phyloP scores from a whole-genome alignment of 2,888 invertebrate species.

The Trissonchulus latispiculum region DNA sequence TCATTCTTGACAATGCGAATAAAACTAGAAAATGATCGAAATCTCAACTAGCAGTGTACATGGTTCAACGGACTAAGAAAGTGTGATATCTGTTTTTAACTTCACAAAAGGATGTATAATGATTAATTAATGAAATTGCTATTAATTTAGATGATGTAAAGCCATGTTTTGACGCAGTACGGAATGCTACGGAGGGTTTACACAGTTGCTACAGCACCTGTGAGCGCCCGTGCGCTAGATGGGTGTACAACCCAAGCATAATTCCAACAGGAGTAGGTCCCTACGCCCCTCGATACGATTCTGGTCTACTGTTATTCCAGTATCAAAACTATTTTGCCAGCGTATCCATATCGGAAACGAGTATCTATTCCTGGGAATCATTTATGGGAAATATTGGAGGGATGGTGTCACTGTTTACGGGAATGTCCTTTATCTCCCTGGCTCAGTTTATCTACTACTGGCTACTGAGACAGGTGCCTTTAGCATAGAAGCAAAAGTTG shows the following conservation, averaged over 20 bases:
- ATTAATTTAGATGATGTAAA: too few species aligned
- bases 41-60: too few species aligned
- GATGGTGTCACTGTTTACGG: slow-evolving; percentile 8
- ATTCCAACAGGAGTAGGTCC: neutral
- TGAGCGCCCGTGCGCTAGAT: neutral
- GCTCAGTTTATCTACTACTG: slow-evolving; percentile 10
- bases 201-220: slow-evolving; percentile 6
- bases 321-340: slow-evolving; percentile 16
- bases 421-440: slow-evolving; percentile 13
- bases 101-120: too few species aligned
- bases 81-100: too few species aligned
- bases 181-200: neutral
- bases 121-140: too few species aligned
- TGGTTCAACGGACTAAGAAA: too few species aligned
- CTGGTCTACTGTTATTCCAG: slow-evolving; percentile 3
- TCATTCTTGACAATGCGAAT: too few species aligned
- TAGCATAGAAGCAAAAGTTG: too few species aligned
- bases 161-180: neutral
- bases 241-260: slow-evolving; percentile 3
- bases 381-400: slow-evolving; percentile 15
- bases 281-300: neutral
- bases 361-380: slow-evolving; percentile 7
- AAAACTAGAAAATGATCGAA: too few species aligned
- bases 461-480: slow-evolving; percentile 12
- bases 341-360: slow-evolving; percentile 2